phyloP scores from a whole-genome alignment of 2,888 invertebrate genomes.

The Melinopterus prodromus region DNA sequence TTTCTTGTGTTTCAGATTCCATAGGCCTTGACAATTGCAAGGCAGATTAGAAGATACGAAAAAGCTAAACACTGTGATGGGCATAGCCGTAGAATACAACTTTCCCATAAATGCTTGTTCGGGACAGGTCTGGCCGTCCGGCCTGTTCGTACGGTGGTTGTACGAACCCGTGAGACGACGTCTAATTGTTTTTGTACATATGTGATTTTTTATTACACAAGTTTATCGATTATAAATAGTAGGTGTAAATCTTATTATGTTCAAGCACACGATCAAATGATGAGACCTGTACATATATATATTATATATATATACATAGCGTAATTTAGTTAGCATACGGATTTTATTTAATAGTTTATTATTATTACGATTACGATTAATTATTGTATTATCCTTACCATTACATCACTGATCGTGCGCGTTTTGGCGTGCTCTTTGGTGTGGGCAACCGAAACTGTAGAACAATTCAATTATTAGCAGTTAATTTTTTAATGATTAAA shows the following conservation, averaged over 20 bases:
- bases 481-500: slow-evolving; percentile 15
- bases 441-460: background rate
- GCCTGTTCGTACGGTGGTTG: slow-evolving; percentile 42
- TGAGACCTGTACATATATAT: slow-evolving; percentile 29
- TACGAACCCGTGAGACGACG: slow-evolving; percentile 44
- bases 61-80: slow-evolving; percentile 62
- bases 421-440: slow-evolving; percentile 15
- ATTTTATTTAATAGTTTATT: slow-evolving; percentile 41
- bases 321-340: slow-evolving; percentile 45
- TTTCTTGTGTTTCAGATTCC: slow-evolving; percentile 67
- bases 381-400: slow-evolving; percentile 25
- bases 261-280: slow-evolving; percentile 50
- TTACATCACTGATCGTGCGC: slow-evolving; percentile 44
- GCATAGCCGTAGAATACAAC: slow-evolving; percentile 59
- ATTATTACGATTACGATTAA: slow-evolving; percentile 19
- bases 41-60: slow-evolving; percentile 61
- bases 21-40: slow-evolving; percentile 81
- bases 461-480: background rate
- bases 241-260: slow-evolving; percentile 49
- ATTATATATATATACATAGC: slow-evolving; percentile 49
- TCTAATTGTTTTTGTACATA: slow-evolving; percentile 60
- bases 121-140: slow-evolving; percentile 44
- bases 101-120: slow-evolving; percentile 58
- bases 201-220: slow-evolving; percentile 58
- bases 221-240: slow-evolving; percentile 48